phyloP scores from a whole-genome alignment of 1,140 invertebrate genomes.

The Bombus difficillimus region DNA sequence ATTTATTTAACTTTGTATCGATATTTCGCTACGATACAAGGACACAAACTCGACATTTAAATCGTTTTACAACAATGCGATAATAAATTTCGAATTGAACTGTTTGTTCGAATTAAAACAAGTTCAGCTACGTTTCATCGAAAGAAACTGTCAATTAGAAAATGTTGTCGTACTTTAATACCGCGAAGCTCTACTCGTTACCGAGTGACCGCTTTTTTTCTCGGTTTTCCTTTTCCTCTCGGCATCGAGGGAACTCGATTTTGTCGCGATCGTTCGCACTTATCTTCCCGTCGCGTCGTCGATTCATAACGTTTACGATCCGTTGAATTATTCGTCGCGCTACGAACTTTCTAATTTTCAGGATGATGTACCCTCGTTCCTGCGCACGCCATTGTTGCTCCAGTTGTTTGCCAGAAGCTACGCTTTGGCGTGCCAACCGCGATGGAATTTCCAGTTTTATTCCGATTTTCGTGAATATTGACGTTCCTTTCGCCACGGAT shows the following conservation, averaged over 20 bases:
- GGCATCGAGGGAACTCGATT: neutral
- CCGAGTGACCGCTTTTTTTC: neutral
- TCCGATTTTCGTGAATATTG: conserved; percentile 60
- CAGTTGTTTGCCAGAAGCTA: conserved; percentile 37
- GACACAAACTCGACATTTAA: neutral
- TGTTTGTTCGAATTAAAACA: no score
- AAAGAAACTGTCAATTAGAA: neutral
- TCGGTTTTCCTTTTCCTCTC: neutral
- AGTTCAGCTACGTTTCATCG: neutral
- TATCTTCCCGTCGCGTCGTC: neutral
- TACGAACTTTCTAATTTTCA: conserved; percentile 17
- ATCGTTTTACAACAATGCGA: no score
- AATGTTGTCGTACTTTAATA: neutral
- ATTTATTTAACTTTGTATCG: no score
- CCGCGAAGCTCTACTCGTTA: no score
- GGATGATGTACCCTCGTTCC: neutral
- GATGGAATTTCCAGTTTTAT: conserved; percentile 55
- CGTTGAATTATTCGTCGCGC: conserved; percentile 21
- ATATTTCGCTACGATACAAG: no score
- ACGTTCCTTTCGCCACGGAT: conserved; percentile 30
- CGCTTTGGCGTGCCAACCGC: conserved; percentile 1
- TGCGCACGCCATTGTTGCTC: conserved; percentile 23
- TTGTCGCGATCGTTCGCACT: no score
- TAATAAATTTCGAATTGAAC: neutral
- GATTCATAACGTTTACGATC: neutral